A percentile compares a stretch with the other conserved stretches of the same genome.
Evolutionary conservation across 1,140 invertebrate genomes (phyloP).

Genomic region (Drosophila repleta): DNA sequence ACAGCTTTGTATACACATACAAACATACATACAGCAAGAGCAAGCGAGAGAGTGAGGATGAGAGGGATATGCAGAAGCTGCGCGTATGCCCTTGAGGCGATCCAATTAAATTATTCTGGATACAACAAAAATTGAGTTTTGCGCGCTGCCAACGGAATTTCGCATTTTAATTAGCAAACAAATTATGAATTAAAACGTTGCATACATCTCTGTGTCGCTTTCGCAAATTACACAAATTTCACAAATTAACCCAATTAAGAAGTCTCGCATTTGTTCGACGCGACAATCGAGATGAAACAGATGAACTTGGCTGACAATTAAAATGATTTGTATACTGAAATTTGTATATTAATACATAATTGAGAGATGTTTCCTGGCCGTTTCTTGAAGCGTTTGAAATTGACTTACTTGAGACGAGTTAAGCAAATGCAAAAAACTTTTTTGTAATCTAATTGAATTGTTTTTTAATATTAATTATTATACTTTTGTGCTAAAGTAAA

Average conservation of each 20-base stretch:
- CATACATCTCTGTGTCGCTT: not conserved
- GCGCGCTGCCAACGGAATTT: slow-evolving; percentile 15
- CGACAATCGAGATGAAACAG: not conserved
- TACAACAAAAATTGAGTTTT: slow-evolving; percentile 27
- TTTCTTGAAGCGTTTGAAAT: too few species aligned
- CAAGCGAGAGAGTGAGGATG: not conserved
- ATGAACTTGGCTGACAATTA: too few species aligned
- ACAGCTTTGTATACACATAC: not conserved
- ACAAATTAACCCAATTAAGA: not conserved
- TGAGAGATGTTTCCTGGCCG: too few species aligned
- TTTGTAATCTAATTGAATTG: too few species aligned
- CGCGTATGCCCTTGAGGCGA: slow-evolving; percentile 36
- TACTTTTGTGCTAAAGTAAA: too few species aligned
- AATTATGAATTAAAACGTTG: slow-evolving; percentile 18
- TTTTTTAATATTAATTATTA: too few species aligned
- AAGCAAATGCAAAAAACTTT: too few species aligned
- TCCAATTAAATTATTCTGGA: slow-evolving; percentile 56
- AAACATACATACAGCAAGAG: not conserved
- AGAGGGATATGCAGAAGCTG: not conserved
- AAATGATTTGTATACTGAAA: too few species aligned
- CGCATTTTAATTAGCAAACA: slow-evolving; percentile 36
- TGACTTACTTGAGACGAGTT: too few species aligned
- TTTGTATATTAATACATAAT: too few species aligned
- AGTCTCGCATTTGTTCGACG: not conserved
- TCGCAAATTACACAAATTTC: not conserved